Base-by-base conservation (phyloP, 2,113 vertebrate genomes). In the Pteruthius melanotis region DNA sequence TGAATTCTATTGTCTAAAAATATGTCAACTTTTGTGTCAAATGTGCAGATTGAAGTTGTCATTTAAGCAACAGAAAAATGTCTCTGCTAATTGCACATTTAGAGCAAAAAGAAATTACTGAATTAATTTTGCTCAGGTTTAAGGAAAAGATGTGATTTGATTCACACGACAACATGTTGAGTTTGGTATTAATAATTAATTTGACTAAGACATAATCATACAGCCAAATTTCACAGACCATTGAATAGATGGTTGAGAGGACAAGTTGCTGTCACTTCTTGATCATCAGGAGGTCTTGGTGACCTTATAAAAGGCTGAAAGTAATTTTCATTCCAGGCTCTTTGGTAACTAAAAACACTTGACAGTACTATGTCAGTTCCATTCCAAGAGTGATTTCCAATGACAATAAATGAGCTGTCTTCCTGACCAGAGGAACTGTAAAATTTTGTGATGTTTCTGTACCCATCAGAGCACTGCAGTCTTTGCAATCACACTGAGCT, bases 1-100 rank as follows among this genome's bases (percentile, higher is more conserved):
- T 86, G 87, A 90, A 59, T 96, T 96, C 59, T 93, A 6, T 95
- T 97, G 90, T 97, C 95, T 97, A 95, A 97, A 98, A 97, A 97
- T 93, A 98, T 85, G 93, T 90, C 74, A 84, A 60, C 68, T 94
- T 96, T 81, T 91, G 81, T 97, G 97, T 94, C 83, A 96, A 95
- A 63, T 89, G 63, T 82, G 72, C 87, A 94, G 94, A 97, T 30
- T 93, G 92, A 98, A 97, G 74, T 53, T 95, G 80, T 97, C 93
- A 94, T 83, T 96, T 93, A 56, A 91, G 83, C 44, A 84, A 86
- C 84, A 87, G 91, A 92, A 95, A 95, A 95, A 87, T 70, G 77
- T 93, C 53, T 78, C 66, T 74, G 53, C 50, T 97, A 97, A 97
- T 95, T 94, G 75, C 86, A 83, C 63, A 68, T 83, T 93, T 87